Evolutionary conservation across 2,888 invertebrate species (phyloP).

Genomic region (Caenorhabditis uteleia): DNA sequence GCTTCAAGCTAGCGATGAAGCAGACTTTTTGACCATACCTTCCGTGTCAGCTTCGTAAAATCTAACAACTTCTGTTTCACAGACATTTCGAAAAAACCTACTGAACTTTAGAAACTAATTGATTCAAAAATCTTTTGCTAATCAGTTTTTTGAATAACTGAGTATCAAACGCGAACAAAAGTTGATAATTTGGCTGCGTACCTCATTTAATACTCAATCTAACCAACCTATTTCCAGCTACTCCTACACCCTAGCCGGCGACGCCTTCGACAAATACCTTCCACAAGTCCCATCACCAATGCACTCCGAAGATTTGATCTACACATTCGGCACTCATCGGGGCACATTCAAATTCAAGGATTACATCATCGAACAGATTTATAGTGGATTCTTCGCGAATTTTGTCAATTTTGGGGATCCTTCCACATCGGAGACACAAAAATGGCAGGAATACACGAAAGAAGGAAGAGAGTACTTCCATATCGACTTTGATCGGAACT

Average conservation of each 20-base stretch:
- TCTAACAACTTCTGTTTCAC: no score
- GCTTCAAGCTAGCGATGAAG: no score
- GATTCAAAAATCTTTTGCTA: no score
- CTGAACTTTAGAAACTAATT: no score
- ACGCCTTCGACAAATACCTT: constrained; percentile 28
- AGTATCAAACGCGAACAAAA: no score
- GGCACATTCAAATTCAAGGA: constrained; percentile 15
- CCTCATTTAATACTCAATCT: no score
- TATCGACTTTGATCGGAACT: constrained; percentile 39
- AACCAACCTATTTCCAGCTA: constrained; percentile 21
- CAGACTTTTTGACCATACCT: no score
- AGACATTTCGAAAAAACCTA: no score
- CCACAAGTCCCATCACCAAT: constrained; percentile 14
- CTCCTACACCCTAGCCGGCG: constrained; percentile 27
- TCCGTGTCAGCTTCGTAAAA: no score
- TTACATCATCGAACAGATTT: constrained; percentile 34
- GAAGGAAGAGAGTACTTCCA: constrained; percentile 29
- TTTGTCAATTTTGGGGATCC: constrained; percentile 40
- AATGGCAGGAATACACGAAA: constrained; percentile 23
- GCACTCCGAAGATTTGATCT: constrained; percentile 47
- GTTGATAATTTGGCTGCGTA: no score
- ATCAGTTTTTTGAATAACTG: no score
- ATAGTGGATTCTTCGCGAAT: constrained; percentile 40
- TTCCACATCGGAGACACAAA: constrained; percentile 9
- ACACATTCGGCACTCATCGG: constrained; percentile 42